A percentile compares a stretch with the other conserved stretches of the same genome.
phyloP scores from a whole-genome alignment of 2,888 invertebrate genomes.

The Latrodectus hesperus region DNA sequence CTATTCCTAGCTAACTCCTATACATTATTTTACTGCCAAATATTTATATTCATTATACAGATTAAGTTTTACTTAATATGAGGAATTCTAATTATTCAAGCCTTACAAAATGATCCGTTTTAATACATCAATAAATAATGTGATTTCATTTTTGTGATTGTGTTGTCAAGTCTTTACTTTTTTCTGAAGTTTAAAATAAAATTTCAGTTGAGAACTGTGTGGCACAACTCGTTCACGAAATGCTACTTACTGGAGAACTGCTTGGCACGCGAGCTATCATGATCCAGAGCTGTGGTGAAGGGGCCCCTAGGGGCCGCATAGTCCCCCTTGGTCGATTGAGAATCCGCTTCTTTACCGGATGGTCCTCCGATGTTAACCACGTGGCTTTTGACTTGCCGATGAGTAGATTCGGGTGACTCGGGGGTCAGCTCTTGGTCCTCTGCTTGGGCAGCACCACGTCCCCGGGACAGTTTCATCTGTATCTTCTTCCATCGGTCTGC shows the following conservation, averaged over 20 bases:
- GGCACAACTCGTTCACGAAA: no score
- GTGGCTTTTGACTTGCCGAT: slow-evolving; percentile 8
- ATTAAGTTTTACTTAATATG: no score
- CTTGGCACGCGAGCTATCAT: slow-evolving; percentile 25
- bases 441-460: background rate
- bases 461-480: slow-evolving; percentile 32
- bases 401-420: slow-evolving; percentile 52
- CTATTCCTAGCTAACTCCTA: no score
- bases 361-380: slow-evolving; percentile 16
- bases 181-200: no score
- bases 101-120: no score
- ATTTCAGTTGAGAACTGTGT: no score
- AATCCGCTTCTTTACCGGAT: slow-evolving; percentile 33
- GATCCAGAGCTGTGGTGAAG: slow-evolving; percentile 2
- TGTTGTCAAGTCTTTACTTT: no score
- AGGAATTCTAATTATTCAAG: no score
- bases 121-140: no score
- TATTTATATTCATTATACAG: no score
- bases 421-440: slow-evolving; percentile 49
- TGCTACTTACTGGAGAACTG: slow-evolving; percentile 51
- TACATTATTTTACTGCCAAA: no score
- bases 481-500: slow-evolving; percentile 62
- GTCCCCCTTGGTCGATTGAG: slow-evolving; percentile 64
- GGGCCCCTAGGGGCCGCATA: slow-evolving; percentile 52
- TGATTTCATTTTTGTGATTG: no score